phyloP scores from a whole-genome alignment of 2,888 invertebrate species.

The Cosmorhoe ocellata region DNA sequence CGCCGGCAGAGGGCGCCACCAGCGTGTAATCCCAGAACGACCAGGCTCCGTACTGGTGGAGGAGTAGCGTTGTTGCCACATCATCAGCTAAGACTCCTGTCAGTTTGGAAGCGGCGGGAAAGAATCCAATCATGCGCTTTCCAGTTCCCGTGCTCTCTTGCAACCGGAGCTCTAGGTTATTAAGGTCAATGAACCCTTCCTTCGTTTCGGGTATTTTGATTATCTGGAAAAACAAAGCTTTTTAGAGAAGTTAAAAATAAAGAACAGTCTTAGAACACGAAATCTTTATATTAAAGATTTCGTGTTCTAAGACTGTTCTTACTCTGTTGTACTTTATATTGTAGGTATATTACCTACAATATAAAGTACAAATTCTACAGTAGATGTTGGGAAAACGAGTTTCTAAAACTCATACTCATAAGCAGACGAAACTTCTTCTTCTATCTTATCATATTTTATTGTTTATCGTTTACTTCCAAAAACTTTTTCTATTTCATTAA shows the following conservation, averaged over 20 bases:
- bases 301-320: no score
- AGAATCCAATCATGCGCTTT: constrained; percentile 90
- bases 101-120: constrained; percentile 93
- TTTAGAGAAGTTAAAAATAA: no score
- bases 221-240: constrained; percentile 85
- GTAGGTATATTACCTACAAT: no score
- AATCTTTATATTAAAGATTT: no score
- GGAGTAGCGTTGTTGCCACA: constrained; percentile 88
- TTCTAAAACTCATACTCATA: no score
- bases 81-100: constrained; percentile 94
- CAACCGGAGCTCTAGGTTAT: constrained; percentile 87
- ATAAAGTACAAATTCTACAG: no score
- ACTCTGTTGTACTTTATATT: no score
- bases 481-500: background rate
- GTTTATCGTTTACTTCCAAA: no score
- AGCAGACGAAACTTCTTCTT: no score
- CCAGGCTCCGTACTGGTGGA: constrained; percentile 91
- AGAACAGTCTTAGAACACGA: no score
- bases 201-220: constrained; percentile 89
- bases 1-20: constrained; percentile 89
- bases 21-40: constrained; percentile 96
- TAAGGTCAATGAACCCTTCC: constrained; percentile 90
- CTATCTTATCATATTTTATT: no score
- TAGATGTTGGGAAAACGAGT: no score
- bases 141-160: constrained; percentile 84